Evolutionary conservation across 2,113 vertebrate species (phyloP), one percentile per base, ranked within the genome.

Genomic region (Epinephelus lanceolatus): DNA sequence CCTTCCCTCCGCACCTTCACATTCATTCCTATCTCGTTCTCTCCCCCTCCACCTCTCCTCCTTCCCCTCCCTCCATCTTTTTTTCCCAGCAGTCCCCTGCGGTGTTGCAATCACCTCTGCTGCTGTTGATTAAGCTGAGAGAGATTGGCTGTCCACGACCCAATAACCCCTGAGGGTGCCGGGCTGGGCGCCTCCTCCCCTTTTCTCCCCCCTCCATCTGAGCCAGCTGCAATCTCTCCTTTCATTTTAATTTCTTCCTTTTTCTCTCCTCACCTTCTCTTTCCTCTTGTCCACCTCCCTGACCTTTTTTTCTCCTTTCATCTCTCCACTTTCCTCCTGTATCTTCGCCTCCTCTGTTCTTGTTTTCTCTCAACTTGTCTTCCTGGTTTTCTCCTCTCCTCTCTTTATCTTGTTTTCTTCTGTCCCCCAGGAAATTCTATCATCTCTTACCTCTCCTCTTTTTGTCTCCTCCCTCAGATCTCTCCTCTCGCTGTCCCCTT

Each of bases 101-200:
- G 83, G 86, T 90, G 89, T 84, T 89, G 86, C 86, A 92, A 92
- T 93, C 93, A 93, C 89, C 91, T 92, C 88, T 93, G 90, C 91
- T 92, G 90, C 88, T 94, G 92, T 94, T 95, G 94, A 95, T 95
- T 92, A 94, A 92, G 89, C 86, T 87, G 87, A 93, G 92, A 93
- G 91, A 95, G 93, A 95, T 94, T 94, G 94, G 92, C 86, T 94
- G 91, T 94, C 93, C 92, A 82, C 90, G 92, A 93, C 91, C 93
- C 92, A 92, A 93, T 94, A 93, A 94, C 93, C 92, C 91, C 90
- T 37, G 80, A 88, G 89, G 89, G 89, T 59, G 67, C 63, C 47
- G 9, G 79, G 57, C 83, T 75, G 57, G 60, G 70, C 19, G 12
- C 23, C 80, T 45, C 27, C 81, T 56, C 37, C 60, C 37, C 69